Evolutionary conservation across 1,140 invertebrate genomes (phyloP).

Genomic region (Ceratina australensis): DNA sequence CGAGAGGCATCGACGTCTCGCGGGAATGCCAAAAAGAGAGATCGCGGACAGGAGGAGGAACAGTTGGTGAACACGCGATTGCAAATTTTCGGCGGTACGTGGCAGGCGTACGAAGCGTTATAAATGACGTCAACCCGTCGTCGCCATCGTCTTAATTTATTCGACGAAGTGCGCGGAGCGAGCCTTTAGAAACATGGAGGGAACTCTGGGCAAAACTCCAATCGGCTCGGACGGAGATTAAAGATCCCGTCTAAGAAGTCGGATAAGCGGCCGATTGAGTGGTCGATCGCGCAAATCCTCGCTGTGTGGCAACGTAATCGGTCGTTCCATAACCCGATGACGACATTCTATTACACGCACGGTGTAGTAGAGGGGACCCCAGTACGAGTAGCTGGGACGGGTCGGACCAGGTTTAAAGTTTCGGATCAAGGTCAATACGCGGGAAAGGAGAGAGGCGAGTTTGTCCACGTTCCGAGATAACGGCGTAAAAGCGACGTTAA

Average conservation of each 20-base stretch:
- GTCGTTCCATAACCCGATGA: conserved; percentile 20
- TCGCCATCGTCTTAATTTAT: conserved; percentile 39
- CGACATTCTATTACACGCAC: conserved; percentile 35
- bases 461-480: conserved; percentile 12
- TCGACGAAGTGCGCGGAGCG: conserved; percentile 26
- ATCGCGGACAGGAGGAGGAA: neutral
- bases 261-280: neutral
- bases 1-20: neutral
- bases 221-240: conserved; percentile 23
- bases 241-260: neutral
- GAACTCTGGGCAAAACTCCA: conserved; percentile 24
- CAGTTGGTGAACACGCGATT: neutral
- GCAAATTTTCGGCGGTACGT: conserved; percentile 20
- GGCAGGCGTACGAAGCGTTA: neutral
- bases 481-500: conserved; percentile 32
- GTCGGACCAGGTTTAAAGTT: conserved; percentile 22
- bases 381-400: too few species aligned
- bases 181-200: conserved; percentile 7
- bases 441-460: neutral
- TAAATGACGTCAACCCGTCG: conserved; percentile 2
- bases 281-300: conserved; percentile 1
- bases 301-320: conserved; percentile 29
- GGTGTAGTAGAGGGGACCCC: conserved; percentile 9
- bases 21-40: neutral
- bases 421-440: conserved; percentile 44